A percentile compares a stretch with the other conserved stretches of the same genome.
These are phyloP conservation scores for Bellardia pandia DNA, from an alignment of 2,888 invertebrate genomes.

Conservation along the genomic window DNA sequence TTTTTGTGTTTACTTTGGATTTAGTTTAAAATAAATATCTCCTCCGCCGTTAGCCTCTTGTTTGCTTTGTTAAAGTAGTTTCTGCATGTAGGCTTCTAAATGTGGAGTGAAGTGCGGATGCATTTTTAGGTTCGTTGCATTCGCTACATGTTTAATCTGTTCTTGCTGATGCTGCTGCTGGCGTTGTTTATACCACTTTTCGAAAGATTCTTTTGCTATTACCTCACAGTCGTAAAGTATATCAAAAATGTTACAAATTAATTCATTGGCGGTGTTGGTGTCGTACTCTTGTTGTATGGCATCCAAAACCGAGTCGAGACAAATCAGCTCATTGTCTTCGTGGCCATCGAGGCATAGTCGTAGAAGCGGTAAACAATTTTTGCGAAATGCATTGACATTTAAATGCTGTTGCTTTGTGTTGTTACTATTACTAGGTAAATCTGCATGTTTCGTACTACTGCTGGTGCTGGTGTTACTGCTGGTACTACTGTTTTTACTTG, in stretches of 20 bases:
- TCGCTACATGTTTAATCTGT: constrained; percentile 59
- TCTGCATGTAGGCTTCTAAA: constrained; percentile 71
- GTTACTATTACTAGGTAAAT: constrained; percentile 26
- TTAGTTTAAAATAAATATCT: constrained; percentile 12
- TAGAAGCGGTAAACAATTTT: constrained; percentile 79
- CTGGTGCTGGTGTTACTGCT: constrained; percentile 47
- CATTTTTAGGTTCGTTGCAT: constrained; percentile 75
- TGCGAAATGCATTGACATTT: constrained; percentile 76
- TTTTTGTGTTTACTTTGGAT: constrained; percentile 30
- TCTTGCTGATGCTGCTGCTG: constrained; percentile 25
- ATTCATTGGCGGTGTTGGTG: constrained; percentile 76
- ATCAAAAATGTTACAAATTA: constrained; percentile 78
- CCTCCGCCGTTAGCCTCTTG: background rate
- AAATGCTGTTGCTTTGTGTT: constrained; percentile 61
- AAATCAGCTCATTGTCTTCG: constrained; percentile 79
- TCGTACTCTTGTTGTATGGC: constrained; percentile 77
- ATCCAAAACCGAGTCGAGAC: constrained; percentile 80
- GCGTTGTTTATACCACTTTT: constrained; percentile 79
- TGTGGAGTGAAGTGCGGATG: constrained; percentile 58
- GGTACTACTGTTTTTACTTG: constrained; percentile 61
- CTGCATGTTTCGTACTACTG: constrained; percentile 30
- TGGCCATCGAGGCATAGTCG: constrained; percentile 80
- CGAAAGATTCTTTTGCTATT: constrained; percentile 81
- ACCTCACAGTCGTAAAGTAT: constrained; percentile 81
- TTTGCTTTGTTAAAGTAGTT: constrained; percentile 70